Evolutionary conservation across 2,113 vertebrate genomes (phyloP).

Genomic region (Chaenogobius annularis): DNA sequence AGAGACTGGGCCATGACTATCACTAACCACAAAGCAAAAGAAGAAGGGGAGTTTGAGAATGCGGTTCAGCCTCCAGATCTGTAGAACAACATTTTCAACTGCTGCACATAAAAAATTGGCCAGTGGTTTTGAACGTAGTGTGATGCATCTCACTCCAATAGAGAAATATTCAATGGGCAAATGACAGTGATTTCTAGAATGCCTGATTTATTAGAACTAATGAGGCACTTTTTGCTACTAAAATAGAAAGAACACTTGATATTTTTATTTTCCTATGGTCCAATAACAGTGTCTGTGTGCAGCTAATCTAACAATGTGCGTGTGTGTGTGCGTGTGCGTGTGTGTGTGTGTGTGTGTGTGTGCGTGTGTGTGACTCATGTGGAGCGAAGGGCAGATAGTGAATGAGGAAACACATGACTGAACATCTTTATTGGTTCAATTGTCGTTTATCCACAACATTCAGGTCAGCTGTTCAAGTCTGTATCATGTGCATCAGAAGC

Average conservation of each 20-base stretch:
- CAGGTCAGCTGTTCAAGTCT: conserved; percentile 23
- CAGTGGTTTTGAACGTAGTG: conserved; percentile 8
- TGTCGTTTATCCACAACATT: conserved; percentile 39
- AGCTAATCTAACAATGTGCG: conserved; percentile 10
- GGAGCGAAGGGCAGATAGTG: conserved; percentile 26
- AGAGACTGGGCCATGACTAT: no score
- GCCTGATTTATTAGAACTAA: conserved; percentile 47
- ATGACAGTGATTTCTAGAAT: conserved; percentile 29
- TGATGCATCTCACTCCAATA: conserved; percentile 23
- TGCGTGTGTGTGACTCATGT: conserved; percentile 14
- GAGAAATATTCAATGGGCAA: conserved; percentile 43
- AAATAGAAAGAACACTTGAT: conserved; percentile 1
- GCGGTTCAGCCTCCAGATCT: no score
- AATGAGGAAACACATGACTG: conserved; percentile 47
- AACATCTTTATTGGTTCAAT: conserved; percentile 53
- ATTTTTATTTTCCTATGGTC: background rate
- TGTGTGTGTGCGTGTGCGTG: conserved; percentile 25
- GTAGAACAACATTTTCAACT: background rate
- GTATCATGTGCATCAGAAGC: conserved; percentile 18
- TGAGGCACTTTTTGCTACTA: conserved; percentile 12
- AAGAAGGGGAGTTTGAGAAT: no score
- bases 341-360: conserved; percentile 14
- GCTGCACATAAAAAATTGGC: background rate
- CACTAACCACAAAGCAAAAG: no score
- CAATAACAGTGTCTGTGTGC: background rate